Evolutionary conservation across 2,797 vertebrate species (phyloP).

Genomic region (Pangasius larnaudii): DNA sequence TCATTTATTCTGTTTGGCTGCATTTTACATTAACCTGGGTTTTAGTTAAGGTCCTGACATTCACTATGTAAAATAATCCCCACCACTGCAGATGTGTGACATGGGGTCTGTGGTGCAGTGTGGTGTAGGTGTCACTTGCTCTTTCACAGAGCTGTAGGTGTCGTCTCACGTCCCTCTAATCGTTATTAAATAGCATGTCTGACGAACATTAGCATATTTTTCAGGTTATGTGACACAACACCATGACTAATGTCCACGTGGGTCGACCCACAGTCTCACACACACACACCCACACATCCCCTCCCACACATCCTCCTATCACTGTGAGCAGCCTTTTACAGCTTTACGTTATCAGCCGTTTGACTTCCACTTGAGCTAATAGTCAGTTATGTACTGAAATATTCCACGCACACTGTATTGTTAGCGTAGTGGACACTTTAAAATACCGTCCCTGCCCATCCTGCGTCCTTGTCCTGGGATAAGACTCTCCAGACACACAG

Average conservation of each 20-base stretch:
- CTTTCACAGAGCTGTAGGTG: neutral
- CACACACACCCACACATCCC: neutral
- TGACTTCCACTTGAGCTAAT: neutral
- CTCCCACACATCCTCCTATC: neutral
- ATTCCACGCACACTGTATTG: neutral
- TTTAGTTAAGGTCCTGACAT: conserved; percentile 4
- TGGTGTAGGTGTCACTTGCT: neutral
- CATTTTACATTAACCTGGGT: neutral
- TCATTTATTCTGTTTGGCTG: neutral
- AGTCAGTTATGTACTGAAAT: neutral
- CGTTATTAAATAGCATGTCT: neutral
- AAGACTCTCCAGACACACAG: neutral
- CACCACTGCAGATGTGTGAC: neutral
- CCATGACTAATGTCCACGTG: conserved; percentile 2
- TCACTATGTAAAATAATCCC: neutral
- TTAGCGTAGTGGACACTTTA: neutral
- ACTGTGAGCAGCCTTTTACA: neutral
- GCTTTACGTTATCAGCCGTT: neutral
- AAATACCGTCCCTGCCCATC: neutral
- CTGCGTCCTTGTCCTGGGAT: neutral
- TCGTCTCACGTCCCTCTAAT: neutral
- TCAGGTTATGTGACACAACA: neutral
- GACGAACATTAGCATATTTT: conserved; percentile 13
- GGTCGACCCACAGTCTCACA: neutral
- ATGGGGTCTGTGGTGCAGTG: neutral